These are phyloP conservation scores for Serinus canaria DNA, from an alignment of 2,113 vertebrate species.

Conservation along the genomic window DNA sequence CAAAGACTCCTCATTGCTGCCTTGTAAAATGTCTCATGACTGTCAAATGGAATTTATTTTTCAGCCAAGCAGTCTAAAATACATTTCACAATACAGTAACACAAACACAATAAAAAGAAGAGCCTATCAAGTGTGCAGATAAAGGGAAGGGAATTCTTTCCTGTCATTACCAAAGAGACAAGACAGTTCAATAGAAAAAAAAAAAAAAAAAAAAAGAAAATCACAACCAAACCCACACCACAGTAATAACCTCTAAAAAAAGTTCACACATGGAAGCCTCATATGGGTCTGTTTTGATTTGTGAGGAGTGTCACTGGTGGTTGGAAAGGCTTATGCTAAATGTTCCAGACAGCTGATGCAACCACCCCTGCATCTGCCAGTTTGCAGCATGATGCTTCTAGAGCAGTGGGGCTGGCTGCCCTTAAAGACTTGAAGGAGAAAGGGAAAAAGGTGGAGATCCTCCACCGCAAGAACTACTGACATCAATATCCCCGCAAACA, in stretches of 20 bases:
- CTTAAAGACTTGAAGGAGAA: constrained; percentile 12
- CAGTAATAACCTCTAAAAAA: constrained; percentile 23
- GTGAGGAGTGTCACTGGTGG: constrained; percentile 36
- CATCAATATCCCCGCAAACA: neutral
- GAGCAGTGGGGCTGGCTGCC: constrained; percentile 42
- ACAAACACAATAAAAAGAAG: neutral
- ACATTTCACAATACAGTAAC: neutral
- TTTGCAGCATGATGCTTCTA: constrained; percentile 56
- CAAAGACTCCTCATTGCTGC: neutral
- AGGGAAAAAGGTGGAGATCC: neutral
- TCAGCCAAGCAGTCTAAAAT: constrained; percentile 10
- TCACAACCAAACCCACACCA: neutral
- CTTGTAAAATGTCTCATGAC: constrained; percentile 4
- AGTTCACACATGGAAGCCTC: constrained; percentile 56
- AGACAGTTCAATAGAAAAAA: neutral
- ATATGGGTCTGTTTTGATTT: constrained; percentile 65
- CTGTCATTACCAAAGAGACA: neutral
- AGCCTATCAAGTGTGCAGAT: constrained; percentile 5
- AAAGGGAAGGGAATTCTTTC: neutral
- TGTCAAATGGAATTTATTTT: constrained; percentile 32
- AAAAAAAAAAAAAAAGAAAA: neutral
- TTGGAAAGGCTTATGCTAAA: constrained; percentile 49
- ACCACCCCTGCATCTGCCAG: constrained; percentile 58
- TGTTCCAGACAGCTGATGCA: constrained; percentile 57
- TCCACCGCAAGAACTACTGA: neutral